These are phyloP conservation scores for Phalacrocorax aristotelis DNA, from an alignment of 2,113 vertebrate genomes.

Conservation along the genomic window DNA sequence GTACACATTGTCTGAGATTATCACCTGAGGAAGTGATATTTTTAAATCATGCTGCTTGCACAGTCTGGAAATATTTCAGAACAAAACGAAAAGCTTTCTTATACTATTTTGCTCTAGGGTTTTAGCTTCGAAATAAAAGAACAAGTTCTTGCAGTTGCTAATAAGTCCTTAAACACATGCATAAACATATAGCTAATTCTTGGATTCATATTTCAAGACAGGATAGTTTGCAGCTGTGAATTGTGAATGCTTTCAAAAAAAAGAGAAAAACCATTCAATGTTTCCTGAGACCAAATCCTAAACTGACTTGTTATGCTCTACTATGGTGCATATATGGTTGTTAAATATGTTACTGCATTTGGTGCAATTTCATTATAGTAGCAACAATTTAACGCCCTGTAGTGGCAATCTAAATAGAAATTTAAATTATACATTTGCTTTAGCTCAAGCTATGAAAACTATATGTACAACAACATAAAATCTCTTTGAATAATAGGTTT, in stretches of 20 bases:
- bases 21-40: not conserved
- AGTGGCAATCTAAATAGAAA: slow-evolving; percentile 50
- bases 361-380: slow-evolving; percentile 25
- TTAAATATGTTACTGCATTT: slow-evolving; percentile 48
- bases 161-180: not conserved
- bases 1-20: not conserved
- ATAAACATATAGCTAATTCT: slow-evolving; percentile 2
- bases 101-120: not conserved
- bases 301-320: slow-evolving; percentile 19
- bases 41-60: not conserved
- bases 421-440: slow-evolving; percentile 45
- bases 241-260: not conserved
- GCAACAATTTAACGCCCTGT: slow-evolving; percentile 42
- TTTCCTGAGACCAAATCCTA: slow-evolving; percentile 4
- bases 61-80: not conserved
- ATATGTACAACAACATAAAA: not conserved
- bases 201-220: not conserved
- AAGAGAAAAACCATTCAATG: not conserved
- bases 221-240: not conserved
- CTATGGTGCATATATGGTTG: not conserved
- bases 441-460: slow-evolving; percentile 8
- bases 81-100: not conserved
- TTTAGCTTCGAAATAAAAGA: not conserved
- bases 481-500: not conserved
- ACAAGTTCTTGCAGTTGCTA: not conserved